Conservation (phyloP, 2,797 vertebrate species). For the Picus viridis region DNA sequence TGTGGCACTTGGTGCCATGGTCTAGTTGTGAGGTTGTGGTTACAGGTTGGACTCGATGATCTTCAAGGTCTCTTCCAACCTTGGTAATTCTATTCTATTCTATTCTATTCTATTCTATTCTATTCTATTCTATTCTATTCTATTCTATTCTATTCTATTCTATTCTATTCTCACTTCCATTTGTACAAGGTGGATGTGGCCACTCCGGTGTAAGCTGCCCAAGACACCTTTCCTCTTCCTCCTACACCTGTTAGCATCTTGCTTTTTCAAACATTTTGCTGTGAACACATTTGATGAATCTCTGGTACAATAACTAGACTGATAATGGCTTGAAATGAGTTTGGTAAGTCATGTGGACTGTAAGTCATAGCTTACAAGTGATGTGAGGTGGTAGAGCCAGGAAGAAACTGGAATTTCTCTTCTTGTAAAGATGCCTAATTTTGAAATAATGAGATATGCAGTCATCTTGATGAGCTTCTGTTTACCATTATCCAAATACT, state of each 20-base stretch:
- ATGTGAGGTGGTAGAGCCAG: neutral
- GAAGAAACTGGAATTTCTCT: neutral
- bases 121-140: too few species aligned
- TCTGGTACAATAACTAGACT: neutral
- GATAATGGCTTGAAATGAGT: neutral
- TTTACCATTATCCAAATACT: neutral
- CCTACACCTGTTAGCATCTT: neutral
- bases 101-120: too few species aligned
- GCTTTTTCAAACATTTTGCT: neutral
- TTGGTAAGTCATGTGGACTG: neutral
- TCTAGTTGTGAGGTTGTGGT: too few species aligned
- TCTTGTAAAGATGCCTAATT: neutral
- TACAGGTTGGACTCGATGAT: too few species aligned
- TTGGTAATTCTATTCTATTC: too few species aligned
- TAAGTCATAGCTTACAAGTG: neutral
- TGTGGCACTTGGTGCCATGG: too few species aligned
- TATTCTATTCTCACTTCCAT: too few species aligned
- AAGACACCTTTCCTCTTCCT: neutral
- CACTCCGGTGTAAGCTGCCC: neutral
- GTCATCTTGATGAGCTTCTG: neutral
- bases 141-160: too few species aligned
- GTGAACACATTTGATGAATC: neutral
- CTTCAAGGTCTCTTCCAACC: too few species aligned
- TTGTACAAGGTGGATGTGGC: neutral
- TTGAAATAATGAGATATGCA: neutral